Evolutionary conservation across 2,797 vertebrate genomes (phyloP), one percentile per base, ranked within the genome.

Genomic region (Microchirus variegatus): DNA sequence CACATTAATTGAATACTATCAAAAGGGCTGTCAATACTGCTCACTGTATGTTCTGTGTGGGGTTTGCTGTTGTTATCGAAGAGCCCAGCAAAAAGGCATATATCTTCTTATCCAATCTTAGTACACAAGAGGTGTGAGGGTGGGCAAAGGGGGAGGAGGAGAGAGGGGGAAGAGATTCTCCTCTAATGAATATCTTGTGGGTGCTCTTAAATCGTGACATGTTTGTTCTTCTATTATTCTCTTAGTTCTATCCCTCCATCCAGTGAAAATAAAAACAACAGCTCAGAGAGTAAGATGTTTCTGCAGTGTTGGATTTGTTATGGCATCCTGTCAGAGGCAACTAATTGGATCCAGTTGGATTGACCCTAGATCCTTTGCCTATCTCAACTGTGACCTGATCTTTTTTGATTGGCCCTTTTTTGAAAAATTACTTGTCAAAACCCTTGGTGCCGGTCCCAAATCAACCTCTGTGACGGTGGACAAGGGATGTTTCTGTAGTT

Each of bases 191-290:
- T 84, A 83, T 87, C 70, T 85, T 82, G 79, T 88, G 85, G 81
- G 85, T 88, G 75, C 87, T 91, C 84, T 87, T 75, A 40, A 87
- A 86, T 91, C 88, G 86, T 93, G 93, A 93, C 90, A 92, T 85
- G 81, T 91, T 90, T 91, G 83, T 88, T 91, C 81, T 87, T 74
- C 79, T 79, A 72, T 89, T 88, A 82, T 87, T 85, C 80, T 70
- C 69, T 3, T 15, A 68, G 50, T 80, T 78, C 60, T 15, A 49
- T 82, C 74, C 56, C 54, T 72, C 85, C 37, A 51, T 83, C 17
- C 14, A 74, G 75, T 37, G 50, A 59, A 47, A 53, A n/a, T n/a
- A n/a, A n/a, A n/a, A 53, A 65, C 54, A 52, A 53, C 2, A 22
- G 69, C 68, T 72, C 63, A 69, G 69, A 60, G 73, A 78, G 64